These are phyloP conservation scores for Bathynomus jamesi DNA, from an alignment of 1,140 invertebrate species.

Conservation along the genomic window DNA sequence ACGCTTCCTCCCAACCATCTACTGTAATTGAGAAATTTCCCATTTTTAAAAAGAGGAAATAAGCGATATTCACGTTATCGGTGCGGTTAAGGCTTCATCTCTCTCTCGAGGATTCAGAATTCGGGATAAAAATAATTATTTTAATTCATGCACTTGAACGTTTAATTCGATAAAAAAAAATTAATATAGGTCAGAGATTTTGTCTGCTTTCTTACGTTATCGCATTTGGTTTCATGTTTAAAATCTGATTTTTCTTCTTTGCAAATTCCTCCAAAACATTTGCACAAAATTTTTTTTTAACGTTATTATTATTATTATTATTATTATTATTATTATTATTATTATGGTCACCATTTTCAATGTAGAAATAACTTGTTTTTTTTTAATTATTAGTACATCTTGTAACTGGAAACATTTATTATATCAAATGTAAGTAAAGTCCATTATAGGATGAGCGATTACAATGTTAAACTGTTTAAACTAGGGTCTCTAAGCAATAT, in stretches of 20 bases:
- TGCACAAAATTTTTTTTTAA: not conserved
- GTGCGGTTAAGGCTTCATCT: too few species aligned
- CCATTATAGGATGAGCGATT: too few species aligned
- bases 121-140: too few species aligned
- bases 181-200: too few species aligned
- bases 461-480: too few species aligned
- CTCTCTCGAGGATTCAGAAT: too few species aligned
- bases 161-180: not conserved
- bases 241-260: not conserved
- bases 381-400: not conserved
- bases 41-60: too few species aligned
- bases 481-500: too few species aligned
- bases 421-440: not conserved
- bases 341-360: not conserved
- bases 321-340: conserved; percentile 10
- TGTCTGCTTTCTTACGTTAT: not conserved
- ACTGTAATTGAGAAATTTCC: too few species aligned
- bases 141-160: not conserved
- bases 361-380: not conserved
- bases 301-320: conserved; percentile 2
- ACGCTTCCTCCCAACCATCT: too few species aligned
- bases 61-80: too few species aligned
- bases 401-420: not conserved
- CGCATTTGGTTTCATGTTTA: not conserved
- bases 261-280: not conserved